Evolutionary conservation across 2,888 invertebrate genomes (phyloP).

Genomic region (Hypomecis atomaria): DNA sequence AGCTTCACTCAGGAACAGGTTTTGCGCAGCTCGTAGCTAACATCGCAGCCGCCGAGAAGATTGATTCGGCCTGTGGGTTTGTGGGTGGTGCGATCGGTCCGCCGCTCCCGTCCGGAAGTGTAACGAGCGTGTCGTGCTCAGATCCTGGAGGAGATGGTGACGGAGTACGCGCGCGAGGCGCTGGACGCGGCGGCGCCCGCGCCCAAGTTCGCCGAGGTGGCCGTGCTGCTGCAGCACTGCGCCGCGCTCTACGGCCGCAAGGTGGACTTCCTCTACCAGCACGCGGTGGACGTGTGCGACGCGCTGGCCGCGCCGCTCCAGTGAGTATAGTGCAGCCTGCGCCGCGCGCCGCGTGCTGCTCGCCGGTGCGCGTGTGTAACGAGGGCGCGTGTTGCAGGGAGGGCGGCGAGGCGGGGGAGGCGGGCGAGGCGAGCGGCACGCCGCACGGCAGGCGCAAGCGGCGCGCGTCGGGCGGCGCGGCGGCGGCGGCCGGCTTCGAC

Average conservation of each 20-base stretch:
- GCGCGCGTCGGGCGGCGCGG: conserved; percentile 36
- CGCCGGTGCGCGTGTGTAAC: neutral
- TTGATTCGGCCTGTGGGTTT: too few relatives aligned
- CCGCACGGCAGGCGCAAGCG: conserved; percentile 28
- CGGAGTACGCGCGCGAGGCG: conserved; percentile 69
- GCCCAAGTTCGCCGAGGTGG: conserved; percentile 87
- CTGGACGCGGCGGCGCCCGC: conserved; percentile 36
- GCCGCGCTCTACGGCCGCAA: conserved; percentile 89
- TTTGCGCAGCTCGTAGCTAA: too few relatives aligned
- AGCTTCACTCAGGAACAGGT: too few relatives aligned
- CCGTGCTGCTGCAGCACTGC: conserved; percentile 90
- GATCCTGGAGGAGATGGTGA: conserved; percentile 85
- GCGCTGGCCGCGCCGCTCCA: conserved; percentile 47
- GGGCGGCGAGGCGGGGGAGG: conserved; percentile 17
- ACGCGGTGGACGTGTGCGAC: conserved; percentile 69
- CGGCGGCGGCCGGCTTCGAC: conserved; percentile 43
- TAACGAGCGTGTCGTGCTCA: conserved; percentile 48
- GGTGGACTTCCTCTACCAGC: conserved; percentile 86
- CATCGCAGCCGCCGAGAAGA: too few relatives aligned
- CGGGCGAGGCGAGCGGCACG: conserved; percentile 26
- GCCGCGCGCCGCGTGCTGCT: neutral
- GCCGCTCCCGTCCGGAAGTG: too few relatives aligned
- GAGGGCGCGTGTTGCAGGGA: conserved; percentile 19
- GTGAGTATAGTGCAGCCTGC: neutral
- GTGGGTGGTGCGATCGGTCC: too few relatives aligned